phyloP scores from a whole-genome alignment of 2,888 invertebrate species.

The Marronus borbonicus region DNA sequence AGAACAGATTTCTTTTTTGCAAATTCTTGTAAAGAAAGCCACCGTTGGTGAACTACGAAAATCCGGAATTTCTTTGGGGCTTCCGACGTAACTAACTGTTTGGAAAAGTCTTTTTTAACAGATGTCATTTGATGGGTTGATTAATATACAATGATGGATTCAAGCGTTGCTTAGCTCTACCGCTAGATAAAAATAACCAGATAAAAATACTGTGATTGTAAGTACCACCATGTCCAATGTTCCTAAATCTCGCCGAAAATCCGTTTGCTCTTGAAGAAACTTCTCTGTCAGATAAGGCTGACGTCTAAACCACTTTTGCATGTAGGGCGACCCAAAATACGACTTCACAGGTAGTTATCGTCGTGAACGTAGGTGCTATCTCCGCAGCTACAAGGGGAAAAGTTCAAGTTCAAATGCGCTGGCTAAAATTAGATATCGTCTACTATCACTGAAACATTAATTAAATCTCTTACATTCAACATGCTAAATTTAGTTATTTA shows the following conservation, averaged over 20 bases:
- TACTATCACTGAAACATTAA: background rate
- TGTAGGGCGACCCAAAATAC: background rate
- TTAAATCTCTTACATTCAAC: background rate
- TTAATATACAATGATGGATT: too few relatives aligned
- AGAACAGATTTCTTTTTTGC: too few relatives aligned
- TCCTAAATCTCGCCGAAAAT: constrained; percentile 1
- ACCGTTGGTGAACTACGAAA: too few relatives aligned
- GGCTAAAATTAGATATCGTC: constrained; percentile 19
- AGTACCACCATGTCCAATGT: constrained; percentile 3
- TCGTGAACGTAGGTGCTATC: constrained; percentile 5
- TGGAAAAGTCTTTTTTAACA: too few relatives aligned
- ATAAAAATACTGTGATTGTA: too few relatives aligned
- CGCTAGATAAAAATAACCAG: too few relatives aligned
- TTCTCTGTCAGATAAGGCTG: background rate
- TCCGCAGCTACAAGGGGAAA: constrained; percentile 5
- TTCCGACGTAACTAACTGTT: too few relatives aligned
- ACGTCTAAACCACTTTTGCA: background rate
- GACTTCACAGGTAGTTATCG: constrained; percentile 26
- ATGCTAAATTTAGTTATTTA: too few relatives aligned
- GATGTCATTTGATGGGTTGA: too few relatives aligned
- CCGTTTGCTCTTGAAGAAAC: constrained; percentile 9
- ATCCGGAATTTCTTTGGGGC: too few relatives aligned
- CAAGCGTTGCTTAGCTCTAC: background rate
- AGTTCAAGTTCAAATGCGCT: constrained; percentile 32
- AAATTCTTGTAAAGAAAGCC: too few relatives aligned